Conservation (phyloP, 2,888 invertebrate species). For the Apodemia zela region DNA sequence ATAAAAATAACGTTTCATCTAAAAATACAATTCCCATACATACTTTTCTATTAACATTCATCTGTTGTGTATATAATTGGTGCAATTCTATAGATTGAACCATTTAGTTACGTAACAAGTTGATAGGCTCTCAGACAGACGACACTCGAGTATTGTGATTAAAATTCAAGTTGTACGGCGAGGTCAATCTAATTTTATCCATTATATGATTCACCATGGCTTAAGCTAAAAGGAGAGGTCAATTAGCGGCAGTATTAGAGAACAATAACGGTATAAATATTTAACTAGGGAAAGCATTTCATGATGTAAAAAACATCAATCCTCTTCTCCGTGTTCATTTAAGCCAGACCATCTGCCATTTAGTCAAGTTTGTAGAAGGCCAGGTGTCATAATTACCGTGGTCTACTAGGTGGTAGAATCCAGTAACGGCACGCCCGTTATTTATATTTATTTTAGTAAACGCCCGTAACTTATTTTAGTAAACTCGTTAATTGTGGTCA, state of each 20-base stretch:
- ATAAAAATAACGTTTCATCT: too few relatives aligned
- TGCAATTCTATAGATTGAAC: background rate
- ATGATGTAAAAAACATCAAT: too few relatives aligned
- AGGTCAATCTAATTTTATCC: constrained; percentile 20
- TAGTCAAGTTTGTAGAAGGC: too few relatives aligned
- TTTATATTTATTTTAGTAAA: too few relatives aligned
- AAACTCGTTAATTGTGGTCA: too few relatives aligned
- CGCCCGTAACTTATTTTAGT: too few relatives aligned
- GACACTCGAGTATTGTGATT: background rate
- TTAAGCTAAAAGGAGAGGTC: background rate
- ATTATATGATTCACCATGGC: constrained; percentile 21
- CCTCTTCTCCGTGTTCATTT: too few relatives aligned
- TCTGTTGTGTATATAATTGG: background rate
- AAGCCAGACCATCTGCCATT: too few relatives aligned
- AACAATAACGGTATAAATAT: background rate
- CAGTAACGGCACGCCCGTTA: too few relatives aligned
- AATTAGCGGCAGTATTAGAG: background rate
- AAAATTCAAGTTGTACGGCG: constrained; percentile 13
- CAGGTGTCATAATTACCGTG: too few relatives aligned
- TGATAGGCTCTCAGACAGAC: constrained; percentile 12
- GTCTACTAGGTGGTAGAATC: too few relatives aligned
- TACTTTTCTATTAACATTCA: background rate
- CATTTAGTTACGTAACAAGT: constrained; percentile 10
- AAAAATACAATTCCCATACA: too few relatives aligned
- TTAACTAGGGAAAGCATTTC: background rate